Percentiles rank a stretch among this genome's conserved stretches.
Evolutionary conservation across 2,888 invertebrate species (phyloP).

Genomic region (Leucophora obtusa): DNA sequence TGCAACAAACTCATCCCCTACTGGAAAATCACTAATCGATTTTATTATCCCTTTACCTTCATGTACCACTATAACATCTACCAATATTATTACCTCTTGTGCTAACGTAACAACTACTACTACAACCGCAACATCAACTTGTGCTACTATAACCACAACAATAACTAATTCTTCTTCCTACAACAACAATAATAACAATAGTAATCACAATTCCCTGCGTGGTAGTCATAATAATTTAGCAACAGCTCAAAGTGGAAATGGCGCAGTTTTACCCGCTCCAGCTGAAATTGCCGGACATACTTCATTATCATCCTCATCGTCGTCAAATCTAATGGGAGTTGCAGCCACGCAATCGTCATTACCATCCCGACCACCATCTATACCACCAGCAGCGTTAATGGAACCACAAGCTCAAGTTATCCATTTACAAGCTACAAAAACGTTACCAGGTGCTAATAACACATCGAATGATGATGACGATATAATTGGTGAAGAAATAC

Average conservation of each 20-base stretch:
- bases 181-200: constrained; percentile 49
- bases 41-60: constrained; percentile 62
- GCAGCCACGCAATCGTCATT: constrained; percentile 33
- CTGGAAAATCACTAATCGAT: constrained; percentile 61
- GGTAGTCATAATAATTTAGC: constrained; percentile 66
- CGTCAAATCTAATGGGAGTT: constrained; percentile 33
- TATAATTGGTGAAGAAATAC: constrained; percentile 77
- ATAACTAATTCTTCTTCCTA: constrained; percentile 46
- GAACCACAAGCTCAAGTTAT: constrained; percentile 63
- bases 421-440: constrained; percentile 64
- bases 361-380: constrained; percentile 43
- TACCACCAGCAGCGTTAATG: constrained; percentile 54
- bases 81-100: constrained; percentile 16
- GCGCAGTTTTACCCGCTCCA: background rate
- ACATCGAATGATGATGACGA: constrained; percentile 73
- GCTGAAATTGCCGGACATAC: constrained; percentile 35
- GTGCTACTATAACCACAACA: constrained; percentile 53
- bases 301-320: constrained; percentile 41
- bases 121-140: constrained; percentile 36
- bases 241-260: constrained; percentile 26
- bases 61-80: constrained; percentile 57
- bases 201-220: constrained; percentile 61
- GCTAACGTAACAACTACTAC: constrained; percentile 30
- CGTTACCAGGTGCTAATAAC: constrained; percentile 60
- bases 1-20: constrained; percentile 53